A percentile compares a stretch with the other conserved stretches of the same genome.
These are phyloP conservation scores for Erebia palarica DNA, from an alignment of 2,888 invertebrate genomes.

Conservation along the genomic window DNA sequence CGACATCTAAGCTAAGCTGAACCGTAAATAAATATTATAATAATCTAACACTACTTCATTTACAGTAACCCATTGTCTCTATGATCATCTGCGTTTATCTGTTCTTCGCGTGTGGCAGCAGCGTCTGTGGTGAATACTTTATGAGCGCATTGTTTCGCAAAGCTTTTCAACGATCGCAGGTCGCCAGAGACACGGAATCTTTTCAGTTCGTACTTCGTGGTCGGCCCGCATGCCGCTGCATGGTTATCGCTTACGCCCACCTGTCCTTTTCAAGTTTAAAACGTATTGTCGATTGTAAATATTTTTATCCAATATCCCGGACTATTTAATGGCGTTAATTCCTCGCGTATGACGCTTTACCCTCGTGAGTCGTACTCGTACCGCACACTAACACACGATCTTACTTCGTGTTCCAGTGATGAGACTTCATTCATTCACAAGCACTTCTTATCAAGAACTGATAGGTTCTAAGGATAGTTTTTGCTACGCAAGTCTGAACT, in stretches of 20 bases:
- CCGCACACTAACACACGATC: conserved; percentile 55
- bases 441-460: conserved; percentile 55
- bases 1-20: background rate
- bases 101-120: conserved; percentile 47
- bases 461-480: conserved; percentile 59
- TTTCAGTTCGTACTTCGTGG: conserved; percentile 72
- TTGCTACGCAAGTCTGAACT: conserved; percentile 61
- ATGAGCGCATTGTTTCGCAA: conserved; percentile 75
- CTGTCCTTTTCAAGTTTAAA: conserved; percentile 52
- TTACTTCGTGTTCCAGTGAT: conserved; percentile 73
- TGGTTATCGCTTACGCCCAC: conserved; percentile 56
- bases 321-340: conserved; percentile 28
- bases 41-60: conserved; percentile 11
- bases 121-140: conserved; percentile 74
- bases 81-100: conserved; percentile 29
- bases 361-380: conserved; percentile 50
- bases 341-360: conserved; percentile 51
- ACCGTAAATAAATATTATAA: background rate
- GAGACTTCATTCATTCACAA: conserved; percentile 81
- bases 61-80: conserved; percentile 10
- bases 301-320: conserved; percentile 39
- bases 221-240: conserved; percentile 72
- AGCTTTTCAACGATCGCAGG: conserved; percentile 57
- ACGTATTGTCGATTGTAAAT: conserved; percentile 38
- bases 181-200: conserved; percentile 59